Conservation (phyloP, 1,140 invertebrate species). For the Drosophila subpulchrella region DNA sequence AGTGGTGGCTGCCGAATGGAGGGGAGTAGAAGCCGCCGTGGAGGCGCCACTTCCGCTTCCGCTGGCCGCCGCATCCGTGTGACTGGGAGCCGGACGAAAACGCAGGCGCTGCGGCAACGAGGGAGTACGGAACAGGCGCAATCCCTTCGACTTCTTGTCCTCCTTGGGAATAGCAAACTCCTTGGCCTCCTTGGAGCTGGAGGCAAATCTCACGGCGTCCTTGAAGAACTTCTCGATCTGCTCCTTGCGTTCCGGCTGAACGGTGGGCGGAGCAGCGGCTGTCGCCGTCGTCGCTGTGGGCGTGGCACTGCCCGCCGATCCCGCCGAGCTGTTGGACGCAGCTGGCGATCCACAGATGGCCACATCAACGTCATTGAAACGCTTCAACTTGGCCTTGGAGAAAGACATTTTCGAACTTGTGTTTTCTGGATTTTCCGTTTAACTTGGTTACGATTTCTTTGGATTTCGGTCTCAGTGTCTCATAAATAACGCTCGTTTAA, state of each 20-base stretch:
- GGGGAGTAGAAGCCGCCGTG: constrained; percentile 72
- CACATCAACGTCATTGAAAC: constrained; percentile 82
- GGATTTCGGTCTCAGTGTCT: constrained; percentile 25
- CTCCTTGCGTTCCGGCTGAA: constrained; percentile 74
- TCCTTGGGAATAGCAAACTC: constrained; percentile 83
- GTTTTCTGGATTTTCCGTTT: neutral
- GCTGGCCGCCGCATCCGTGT: constrained; percentile 31
- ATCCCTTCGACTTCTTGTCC: constrained; percentile 79
- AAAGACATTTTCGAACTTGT: constrained; percentile 67
- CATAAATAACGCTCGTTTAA: constrained; percentile 42
- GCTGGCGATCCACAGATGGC: constrained; percentile 72
- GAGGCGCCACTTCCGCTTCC: constrained; percentile 50
- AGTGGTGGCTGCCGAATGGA: constrained; percentile 76
- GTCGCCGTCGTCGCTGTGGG: constrained; percentile 43
- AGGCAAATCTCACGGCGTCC: constrained; percentile 76
- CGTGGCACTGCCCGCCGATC: constrained; percentile 63
- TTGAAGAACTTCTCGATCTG: constrained; percentile 84
- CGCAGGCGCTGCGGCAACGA: constrained; percentile 81
- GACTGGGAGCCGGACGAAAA: constrained; percentile 72
- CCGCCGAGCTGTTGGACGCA: constrained; percentile 61
- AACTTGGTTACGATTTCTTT: constrained; percentile 28
- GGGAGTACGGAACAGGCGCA: constrained; percentile 79
- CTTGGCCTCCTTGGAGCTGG: constrained; percentile 78
- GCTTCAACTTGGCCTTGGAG: constrained; percentile 83
- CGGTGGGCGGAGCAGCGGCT: constrained; percentile 26